phyloP scores from a whole-genome alignment of 2,797 vertebrate genomes.

The Rhinophrynus dorsalis region DNA sequence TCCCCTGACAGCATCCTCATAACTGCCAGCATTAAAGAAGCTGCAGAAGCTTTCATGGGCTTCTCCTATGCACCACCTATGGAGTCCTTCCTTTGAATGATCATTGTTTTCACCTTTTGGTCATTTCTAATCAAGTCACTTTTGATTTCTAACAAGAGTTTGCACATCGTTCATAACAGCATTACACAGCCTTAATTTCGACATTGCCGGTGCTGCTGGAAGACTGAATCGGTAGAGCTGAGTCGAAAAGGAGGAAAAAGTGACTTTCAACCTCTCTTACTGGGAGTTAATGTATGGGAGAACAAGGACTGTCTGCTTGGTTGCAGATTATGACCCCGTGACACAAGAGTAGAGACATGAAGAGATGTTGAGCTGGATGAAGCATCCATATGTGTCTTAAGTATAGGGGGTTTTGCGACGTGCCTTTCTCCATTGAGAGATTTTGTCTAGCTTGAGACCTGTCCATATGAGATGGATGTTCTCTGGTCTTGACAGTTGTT shows the following conservation, averaged over 20 bases:
- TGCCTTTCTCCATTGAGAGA: slow-evolving; percentile 74
- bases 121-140: slow-evolving; percentile 15
- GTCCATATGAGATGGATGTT: slow-evolving; percentile 64
- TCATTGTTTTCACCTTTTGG: not conserved
- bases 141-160: slow-evolving; percentile 67
- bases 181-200: slow-evolving; percentile 75
- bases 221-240: slow-evolving; percentile 49
- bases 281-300: slow-evolving; percentile 16
- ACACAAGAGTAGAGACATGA: not conserved
- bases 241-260: slow-evolving; percentile 40
- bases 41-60: slow-evolving; percentile 90
- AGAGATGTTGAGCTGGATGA: slow-evolving; percentile 50
- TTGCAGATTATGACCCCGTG: not conserved
- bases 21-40: slow-evolving; percentile 93
- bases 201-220: slow-evolving; percentile 70
- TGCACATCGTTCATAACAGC: slow-evolving; percentile 89
- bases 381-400: slow-evolving; percentile 54
- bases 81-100: slow-evolving; percentile 85
- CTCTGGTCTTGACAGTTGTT: slow-evolving; percentile 55
- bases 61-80: slow-evolving; percentile 91
- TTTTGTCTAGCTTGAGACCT: slow-evolving; percentile 72
- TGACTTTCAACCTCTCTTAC: slow-evolving; percentile 36
- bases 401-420: slow-evolving; percentile 67
- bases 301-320: slow-evolving; percentile 55
- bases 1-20: slow-evolving; percentile 91